These are phyloP conservation scores for Drosophila neoperkinsi DNA, from an alignment of 2,888 invertebrate genomes.

Conservation along the genomic window DNA sequence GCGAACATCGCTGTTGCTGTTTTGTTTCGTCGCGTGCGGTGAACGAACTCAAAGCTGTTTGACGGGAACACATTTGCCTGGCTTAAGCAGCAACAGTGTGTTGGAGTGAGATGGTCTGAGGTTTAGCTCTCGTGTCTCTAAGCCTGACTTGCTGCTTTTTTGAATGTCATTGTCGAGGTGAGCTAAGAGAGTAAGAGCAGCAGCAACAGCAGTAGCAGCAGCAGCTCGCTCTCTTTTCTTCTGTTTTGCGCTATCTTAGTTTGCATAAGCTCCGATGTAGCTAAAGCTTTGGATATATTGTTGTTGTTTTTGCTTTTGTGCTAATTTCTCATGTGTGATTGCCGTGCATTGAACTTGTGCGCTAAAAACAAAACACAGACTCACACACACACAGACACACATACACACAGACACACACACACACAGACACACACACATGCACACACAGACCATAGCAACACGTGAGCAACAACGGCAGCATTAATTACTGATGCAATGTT, in stretches of 20 bases:
- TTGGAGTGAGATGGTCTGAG: conserved; percentile 20
- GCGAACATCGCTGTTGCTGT: conserved; percentile 23
- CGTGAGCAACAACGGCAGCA: conserved; percentile 30
- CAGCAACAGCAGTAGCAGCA: conserved; percentile 10
- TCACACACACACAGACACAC: conserved; percentile 15
- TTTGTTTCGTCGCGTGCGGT: conserved; percentile 70
- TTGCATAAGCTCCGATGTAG: conserved; percentile 65
- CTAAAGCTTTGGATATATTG: conserved; percentile 27
- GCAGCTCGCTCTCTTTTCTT: conserved; percentile 33
- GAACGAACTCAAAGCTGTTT: conserved; percentile 85
- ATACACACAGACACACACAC: conserved; percentile 15
- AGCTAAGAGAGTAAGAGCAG: conserved; percentile 21
- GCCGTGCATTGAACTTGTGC: conserved; percentile 75
- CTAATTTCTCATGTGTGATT: conserved; percentile 74
- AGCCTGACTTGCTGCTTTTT: conserved; percentile 78
- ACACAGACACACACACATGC: not conserved
- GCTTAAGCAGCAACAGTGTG: conserved; percentile 4
- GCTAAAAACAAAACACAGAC: conserved; percentile 55
- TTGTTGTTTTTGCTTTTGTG: conserved; percentile 56
- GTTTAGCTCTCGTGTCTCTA: conserved; percentile 38
- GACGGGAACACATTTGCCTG: conserved; percentile 79
- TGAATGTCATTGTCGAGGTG: conserved; percentile 76
- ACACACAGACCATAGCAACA: conserved; percentile 9
- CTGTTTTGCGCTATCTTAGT: conserved; percentile 46
- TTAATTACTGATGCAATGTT: conserved; percentile 74